These are phyloP conservation scores for Lasioglossum zephyrum DNA, from an alignment of 2,888 invertebrate genomes.

Conservation along the genomic window DNA sequence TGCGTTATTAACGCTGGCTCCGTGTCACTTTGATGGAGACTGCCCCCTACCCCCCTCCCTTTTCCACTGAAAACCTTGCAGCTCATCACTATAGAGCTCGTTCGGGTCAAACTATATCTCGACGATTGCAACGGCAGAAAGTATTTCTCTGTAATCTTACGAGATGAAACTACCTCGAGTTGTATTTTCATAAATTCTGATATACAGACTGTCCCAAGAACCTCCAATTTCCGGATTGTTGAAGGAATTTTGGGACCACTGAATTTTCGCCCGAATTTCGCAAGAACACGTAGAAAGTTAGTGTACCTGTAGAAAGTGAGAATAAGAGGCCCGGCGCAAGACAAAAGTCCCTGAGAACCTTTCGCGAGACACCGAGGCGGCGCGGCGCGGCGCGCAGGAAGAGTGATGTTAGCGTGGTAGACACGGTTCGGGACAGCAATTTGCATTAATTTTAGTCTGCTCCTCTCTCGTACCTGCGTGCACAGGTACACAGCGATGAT, in stretches of 20 bases:
- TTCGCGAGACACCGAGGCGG: not conserved
- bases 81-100: not conserved
- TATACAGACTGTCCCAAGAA: not conserved
- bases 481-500: slow-evolving; percentile 14
- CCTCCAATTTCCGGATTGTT: too few species aligned
- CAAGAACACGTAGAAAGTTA: not conserved
- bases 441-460: slow-evolving; percentile 37
- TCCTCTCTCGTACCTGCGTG: slow-evolving; percentile 17
- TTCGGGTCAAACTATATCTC: not conserved
- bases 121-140: not conserved
- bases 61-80: not conserved
- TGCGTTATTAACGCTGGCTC: slow-evolving; percentile 22
- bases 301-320: not conserved
- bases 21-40: slow-evolving; percentile 11
- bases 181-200: not conserved
- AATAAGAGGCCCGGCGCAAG: not conserved
- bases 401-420: slow-evolving; percentile 5
- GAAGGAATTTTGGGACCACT: too few species aligned
- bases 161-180: not conserved
- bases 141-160: not conserved
- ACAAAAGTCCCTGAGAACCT: not conserved
- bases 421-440: slow-evolving; percentile 27
- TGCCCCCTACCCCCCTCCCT: not conserved
- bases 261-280: not conserved
- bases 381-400: not conserved